Evolutionary conservation across 2,797 vertebrate species (phyloP).

Genomic region (Rhincodon typus): DNA sequence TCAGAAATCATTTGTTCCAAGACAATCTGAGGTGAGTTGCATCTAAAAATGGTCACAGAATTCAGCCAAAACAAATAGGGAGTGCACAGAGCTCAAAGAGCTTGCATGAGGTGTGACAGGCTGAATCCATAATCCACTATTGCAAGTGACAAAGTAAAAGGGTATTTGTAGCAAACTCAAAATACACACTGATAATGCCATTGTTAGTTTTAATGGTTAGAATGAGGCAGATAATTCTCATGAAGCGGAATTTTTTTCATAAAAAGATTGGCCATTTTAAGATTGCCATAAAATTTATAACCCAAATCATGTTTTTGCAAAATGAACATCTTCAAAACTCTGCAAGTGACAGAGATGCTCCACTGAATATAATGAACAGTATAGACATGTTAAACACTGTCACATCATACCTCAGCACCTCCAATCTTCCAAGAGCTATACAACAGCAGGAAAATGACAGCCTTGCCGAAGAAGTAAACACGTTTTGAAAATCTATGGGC

Average conservation of each 20-base stretch:
- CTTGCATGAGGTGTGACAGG: not conserved
- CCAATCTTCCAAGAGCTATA: not conserved
- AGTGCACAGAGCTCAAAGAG: not conserved
- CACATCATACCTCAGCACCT: not conserved
- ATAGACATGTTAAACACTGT: not conserved
- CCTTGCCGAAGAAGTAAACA: no score
- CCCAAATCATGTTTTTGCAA: not conserved
- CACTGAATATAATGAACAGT: not conserved
- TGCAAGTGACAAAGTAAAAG: not conserved
- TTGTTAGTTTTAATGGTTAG: not conserved
- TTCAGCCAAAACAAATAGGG: not conserved
- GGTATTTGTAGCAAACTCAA: not conserved
- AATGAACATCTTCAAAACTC: not conserved
- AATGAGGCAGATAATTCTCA: not conserved
- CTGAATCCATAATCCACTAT: not conserved
- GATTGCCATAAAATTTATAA: not conserved
- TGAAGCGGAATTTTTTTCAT: not conserved
- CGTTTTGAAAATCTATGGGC: not conserved
- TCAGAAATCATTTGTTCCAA: not conserved
- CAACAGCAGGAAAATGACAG: slow-evolving; percentile 6
- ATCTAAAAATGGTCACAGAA: not conserved
- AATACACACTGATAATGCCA: no score
- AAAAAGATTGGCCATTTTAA: not conserved
- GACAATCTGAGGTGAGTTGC: not conserved
- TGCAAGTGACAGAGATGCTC: not conserved